Evolutionary conservation across 2,888 invertebrate genomes (phyloP).

Genomic region (Luffia ferchaultella): DNA sequence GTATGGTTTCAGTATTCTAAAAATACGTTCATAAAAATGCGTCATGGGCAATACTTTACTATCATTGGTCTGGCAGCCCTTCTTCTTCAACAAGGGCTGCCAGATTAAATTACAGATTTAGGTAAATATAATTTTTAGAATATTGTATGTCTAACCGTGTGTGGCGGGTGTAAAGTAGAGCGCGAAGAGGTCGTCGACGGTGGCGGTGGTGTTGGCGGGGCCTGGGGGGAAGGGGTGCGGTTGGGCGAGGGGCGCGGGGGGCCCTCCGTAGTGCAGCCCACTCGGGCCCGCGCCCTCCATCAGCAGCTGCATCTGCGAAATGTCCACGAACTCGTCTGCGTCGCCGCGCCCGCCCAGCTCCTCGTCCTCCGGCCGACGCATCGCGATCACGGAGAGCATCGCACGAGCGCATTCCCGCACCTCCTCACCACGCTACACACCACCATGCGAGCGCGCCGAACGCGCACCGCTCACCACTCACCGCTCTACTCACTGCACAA

Average conservation of each 20-base stretch:
- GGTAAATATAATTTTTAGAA: too few species aligned
- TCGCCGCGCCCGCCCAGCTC: slow-evolving; percentile 58
- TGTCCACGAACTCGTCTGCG: slow-evolving; percentile 83
- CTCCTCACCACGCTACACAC: slow-evolving; percentile 30
- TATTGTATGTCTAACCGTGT: too few species aligned
- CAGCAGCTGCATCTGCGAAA: slow-evolving; percentile 81
- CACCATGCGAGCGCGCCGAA: slow-evolving; percentile 10
- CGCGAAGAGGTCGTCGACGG: slow-evolving; percentile 79
- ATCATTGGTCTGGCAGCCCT: too few species aligned
- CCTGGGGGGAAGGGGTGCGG: slow-evolving; percentile 42
- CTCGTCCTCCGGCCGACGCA: slow-evolving; percentile 79
- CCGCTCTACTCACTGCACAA: background rate
- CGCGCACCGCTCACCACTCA: slow-evolving; percentile 8
- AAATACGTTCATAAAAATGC: too few species aligned
- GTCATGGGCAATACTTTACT: too few species aligned
- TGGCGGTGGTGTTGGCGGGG: slow-evolving; percentile 41
- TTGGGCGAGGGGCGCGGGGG: slow-evolving; percentile 53
- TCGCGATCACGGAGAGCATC: slow-evolving; percentile 72
- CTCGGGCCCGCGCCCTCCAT: slow-evolving; percentile 66
- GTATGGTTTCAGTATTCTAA: too few species aligned
- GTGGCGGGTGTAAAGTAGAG: slow-evolving; percentile 75
- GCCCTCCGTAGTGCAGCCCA: slow-evolving; percentile 56
- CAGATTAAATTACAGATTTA: too few species aligned
- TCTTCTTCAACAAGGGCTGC: too few species aligned
- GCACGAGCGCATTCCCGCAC: slow-evolving; percentile 53